Base-by-base conservation (phyloP, 2,888 invertebrate genomes). In the Lasioglossum leucozonium region DNA sequence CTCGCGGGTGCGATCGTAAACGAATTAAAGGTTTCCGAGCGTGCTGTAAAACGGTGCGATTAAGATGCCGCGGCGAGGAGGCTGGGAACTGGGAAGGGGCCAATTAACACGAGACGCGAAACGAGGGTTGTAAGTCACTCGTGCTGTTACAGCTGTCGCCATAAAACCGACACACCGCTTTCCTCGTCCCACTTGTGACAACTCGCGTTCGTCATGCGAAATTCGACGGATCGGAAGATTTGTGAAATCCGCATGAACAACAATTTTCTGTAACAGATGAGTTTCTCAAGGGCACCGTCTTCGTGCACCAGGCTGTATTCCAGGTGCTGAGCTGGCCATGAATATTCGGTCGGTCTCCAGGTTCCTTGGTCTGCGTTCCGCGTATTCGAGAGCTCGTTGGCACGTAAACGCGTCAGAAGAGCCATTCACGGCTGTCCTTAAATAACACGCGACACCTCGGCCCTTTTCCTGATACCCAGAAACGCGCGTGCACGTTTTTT, bases 11-110 rank as follows among this genome's bases (percentile, higher is more conserved):
- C 83, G 85, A 89, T 87, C 92, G 92, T 93, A 93, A 93, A 94
- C 89, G 92, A 92, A 92, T 92, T 92, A 91, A 91, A 91, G 91
- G 88, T 92, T 91, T 88, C 83, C 89, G 88, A 87, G 86, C 87
- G 79, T 82, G 91, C 85, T 93, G 92, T 94, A 94, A 94, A 93
- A 88, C 91, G 92, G 93, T 92, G 90, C 92, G 91, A 93, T 93
- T 93, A 93, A 92, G 87, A 88, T 81, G 86, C 77, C 69, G 82
- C 81, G 86, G 82, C 83, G 85, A 88, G 86, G 77, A 51, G 51
- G 51, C 10, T 51, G 51, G 22, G 51, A 51, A 92, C 51, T 51
- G 51, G n/a, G 51, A 51, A 92, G 92, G 93, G 90, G 89, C 92
- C 93, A 93, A 93, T 94, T 94, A 94, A 94, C 93, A 92, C 93